Evolutionary conservation across 2,888 invertebrate genomes (phyloP), one percentile per base, ranked within the genome.

Genomic region (Cryptus viduatorius): DNA sequence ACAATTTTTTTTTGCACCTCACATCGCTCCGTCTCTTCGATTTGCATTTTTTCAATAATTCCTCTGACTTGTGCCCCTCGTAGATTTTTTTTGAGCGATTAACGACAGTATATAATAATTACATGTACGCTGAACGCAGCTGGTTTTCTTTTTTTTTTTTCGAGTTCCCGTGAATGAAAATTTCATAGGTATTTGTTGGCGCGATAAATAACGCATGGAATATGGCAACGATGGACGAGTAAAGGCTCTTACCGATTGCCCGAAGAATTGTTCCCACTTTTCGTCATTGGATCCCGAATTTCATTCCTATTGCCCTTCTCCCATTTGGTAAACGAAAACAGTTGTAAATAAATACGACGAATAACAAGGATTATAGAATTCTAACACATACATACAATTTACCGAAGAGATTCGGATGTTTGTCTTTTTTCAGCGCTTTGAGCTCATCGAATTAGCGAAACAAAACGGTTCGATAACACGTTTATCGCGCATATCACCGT

Each of bases 141-240:
- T 31, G 69, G 44, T 42, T 14, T 37, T 31, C 42, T 19, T 14
- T 42, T 67, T 37, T 53, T 2, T 8, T 37, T 29, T 65, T 29
- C 29, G 24, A 48, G 19, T 48, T 48, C 31, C 31, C 48, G 61
- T 61, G 29, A 59, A 72, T 46, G 29, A 4, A 31, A 48, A 68
- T 61, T 77, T 31, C 56, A 37, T 65, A 19, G 37, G n/a, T 31
- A 56, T 14, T 37, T 67, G 31, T 65, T 37, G 4, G 8, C 37
- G 64, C 65, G 48, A 19, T 14, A 31, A 61, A 37, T 75, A 53
- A 67, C 56, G 48, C 79, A n/a, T 56, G 64, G 19, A 44, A 79
- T 84, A 84, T 84, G 84, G 84, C 84, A 84, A 78, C 69, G 68
- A 42, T 59, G 50, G 72, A 59, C 68, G 69, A 56, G 19, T 56